phyloP scores from a whole-genome alignment of 1,140 invertebrate genomes.

The Metaphire vulgaris region DNA sequence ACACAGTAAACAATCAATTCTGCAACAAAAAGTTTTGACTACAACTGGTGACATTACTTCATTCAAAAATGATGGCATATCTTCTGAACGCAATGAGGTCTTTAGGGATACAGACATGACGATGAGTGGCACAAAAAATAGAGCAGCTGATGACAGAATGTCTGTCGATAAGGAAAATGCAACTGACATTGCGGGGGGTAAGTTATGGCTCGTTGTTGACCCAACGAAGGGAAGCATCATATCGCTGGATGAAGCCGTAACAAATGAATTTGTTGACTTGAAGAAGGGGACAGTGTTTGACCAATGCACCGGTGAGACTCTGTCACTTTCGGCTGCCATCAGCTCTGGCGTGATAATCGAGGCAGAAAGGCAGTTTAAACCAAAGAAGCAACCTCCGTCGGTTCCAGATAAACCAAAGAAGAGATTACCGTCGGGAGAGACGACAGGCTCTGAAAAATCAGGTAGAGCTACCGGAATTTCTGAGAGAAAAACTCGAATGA shows the following conservation, averaged over 20 bases:
- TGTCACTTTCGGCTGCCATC: slow-evolving; percentile 63
- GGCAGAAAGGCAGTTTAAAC: slow-evolving; percentile 54
- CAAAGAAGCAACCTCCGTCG: not conserved
- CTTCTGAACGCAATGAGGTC: slow-evolving; percentile 31
- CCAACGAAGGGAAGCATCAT: slow-evolving; percentile 59
- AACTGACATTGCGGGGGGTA: slow-evolving; percentile 35
- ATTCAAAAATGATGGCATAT: slow-evolving; percentile 55
- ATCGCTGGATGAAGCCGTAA: slow-evolving; percentile 70
- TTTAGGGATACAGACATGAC: slow-evolving; percentile 64
- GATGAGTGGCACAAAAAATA: slow-evolving; percentile 64
- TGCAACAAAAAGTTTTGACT: too few species aligned
- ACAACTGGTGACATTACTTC: too few species aligned
- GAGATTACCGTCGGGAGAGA: not conserved
- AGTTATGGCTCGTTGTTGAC: slow-evolving; percentile 41
- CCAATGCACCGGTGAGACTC: slow-evolving; percentile 47
- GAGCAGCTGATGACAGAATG: slow-evolving; percentile 61
- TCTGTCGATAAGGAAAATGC: slow-evolving; percentile 15
- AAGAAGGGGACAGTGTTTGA: slow-evolving; percentile 59
- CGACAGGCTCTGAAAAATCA: slow-evolving; percentile 57
- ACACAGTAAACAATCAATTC: too few species aligned
- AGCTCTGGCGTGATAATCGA: slow-evolving; percentile 66
- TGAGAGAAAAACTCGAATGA: slow-evolving; percentile 13
- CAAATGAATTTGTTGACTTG: slow-evolving; percentile 66
- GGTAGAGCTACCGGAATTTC: slow-evolving; percentile 4
- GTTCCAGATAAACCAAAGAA: not conserved